Evolutionary conservation across 1,140 invertebrate species (phyloP).

Genomic region (Meloidogyne hapla): DNA sequence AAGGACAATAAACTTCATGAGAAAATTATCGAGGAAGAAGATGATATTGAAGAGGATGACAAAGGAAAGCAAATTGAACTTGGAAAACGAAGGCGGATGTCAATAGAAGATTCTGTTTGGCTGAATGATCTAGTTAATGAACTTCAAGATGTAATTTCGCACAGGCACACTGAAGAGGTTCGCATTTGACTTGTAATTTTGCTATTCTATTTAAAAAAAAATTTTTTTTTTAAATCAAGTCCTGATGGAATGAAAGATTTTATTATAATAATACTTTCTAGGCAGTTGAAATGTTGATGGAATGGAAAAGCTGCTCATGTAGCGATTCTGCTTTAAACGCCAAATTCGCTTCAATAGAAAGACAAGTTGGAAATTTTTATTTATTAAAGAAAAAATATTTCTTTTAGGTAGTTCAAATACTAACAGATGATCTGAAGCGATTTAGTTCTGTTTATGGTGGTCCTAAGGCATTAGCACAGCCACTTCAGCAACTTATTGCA

Average conservation of each 20-base stretch:
- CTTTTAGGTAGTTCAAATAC: conserved; percentile 47
- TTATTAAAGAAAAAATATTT: neutral
- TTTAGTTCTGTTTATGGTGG: conserved; percentile 77
- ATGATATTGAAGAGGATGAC: neutral
- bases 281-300: conserved; percentile 81
- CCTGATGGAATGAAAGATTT: too few relatives aligned
- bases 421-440: conserved; percentile 64
- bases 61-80: neutral
- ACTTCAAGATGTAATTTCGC: conserved; percentile 91
- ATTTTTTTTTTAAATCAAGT: neutral
- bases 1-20: conserved; percentile 47
- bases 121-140: conserved; percentile 86
- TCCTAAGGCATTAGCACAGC: conserved; percentile 76
- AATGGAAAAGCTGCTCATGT: conserved; percentile 66
- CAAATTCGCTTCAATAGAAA: conserved; percentile 50
- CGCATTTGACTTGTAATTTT: neutral
- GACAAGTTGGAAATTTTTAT: neutral
- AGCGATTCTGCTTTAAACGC: conserved; percentile 50
- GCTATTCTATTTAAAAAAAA: too few relatives aligned
- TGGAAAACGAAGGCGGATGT: conserved; percentile 59
- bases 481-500: conserved; percentile 36
- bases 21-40: conserved; percentile 25
- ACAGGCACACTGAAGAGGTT: conserved; percentile 83
- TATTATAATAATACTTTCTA: conserved; percentile 61
- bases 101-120: conserved; percentile 72